phyloP scores from a whole-genome alignment of 2,888 invertebrate genomes.

The Cantharis nigra region DNA sequence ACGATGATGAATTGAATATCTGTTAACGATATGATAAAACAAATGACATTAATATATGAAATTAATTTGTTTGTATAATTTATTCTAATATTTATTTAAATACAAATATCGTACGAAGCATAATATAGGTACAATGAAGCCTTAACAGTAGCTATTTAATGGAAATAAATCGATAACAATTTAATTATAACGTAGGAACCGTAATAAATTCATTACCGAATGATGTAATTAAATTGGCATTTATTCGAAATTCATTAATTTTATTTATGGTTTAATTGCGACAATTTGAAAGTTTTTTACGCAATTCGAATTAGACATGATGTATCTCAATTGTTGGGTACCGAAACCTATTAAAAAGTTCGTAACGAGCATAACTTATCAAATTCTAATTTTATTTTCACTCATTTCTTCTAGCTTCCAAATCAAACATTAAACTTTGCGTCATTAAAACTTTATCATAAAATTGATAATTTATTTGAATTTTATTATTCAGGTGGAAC shows the following conservation, averaged over 20 bases:
- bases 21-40: background rate
- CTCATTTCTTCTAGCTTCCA: background rate
- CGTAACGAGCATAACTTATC: background rate
- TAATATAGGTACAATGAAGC: background rate
- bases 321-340: background rate
- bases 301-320: background rate
- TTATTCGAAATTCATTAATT: background rate
- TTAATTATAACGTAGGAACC: conserved; percentile 20
- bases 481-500: background rate
- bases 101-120: background rate
- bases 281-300: background rate
- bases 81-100: background rate
- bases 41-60: background rate
- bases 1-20: background rate
- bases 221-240: conserved; percentile 4
- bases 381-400: background rate
- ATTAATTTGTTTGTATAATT: background rate
- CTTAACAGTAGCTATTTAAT: conserved; percentile 10
- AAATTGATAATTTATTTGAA: background rate
- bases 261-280: conserved; percentile 2
- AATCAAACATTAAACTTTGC: background rate
- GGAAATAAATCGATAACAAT: conserved; percentile 21
- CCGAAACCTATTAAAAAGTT: background rate
- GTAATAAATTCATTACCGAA: background rate
- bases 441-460: background rate